Evolutionary conservation across 2,888 invertebrate genomes (phyloP), one percentile per base, ranked within the genome.

Genomic region (Pomacea canaliculata): DNA sequence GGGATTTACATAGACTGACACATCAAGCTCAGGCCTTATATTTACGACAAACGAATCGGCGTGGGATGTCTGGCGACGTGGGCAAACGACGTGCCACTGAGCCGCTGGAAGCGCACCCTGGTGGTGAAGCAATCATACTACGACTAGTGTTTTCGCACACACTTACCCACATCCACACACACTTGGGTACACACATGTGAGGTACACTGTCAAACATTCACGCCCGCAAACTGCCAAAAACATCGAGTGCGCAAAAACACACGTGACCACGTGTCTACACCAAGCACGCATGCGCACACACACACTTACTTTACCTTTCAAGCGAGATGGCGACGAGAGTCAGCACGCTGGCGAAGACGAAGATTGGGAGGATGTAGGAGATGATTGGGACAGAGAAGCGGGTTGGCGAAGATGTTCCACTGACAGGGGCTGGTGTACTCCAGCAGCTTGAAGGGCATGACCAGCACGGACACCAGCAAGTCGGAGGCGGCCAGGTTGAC

Each of bases 401-500:
- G 89, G 49, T 83, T 83, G 70, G 84, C 88, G 77, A 92, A 86
- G 60, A 91, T 84, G 70, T 89, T 87, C 89, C 90, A 89, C 12
- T 82, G 79, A 23, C 91, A 89, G 10, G 91, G 91, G 0, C 91
- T 90, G 18, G 90, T 89, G 77, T 91, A 89, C 81, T 92, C 92
- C 80, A 91, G 81, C 68, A 92, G 83, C 85, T 92, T 91, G 23
- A 91, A 84, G 0, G 92, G 92, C 83, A 91, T 87, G 12, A 91
- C 92, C 71, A 91, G 87, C 23, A 87, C 83, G 18, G 91, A 91
- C 23, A 92, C 91, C 37, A 92, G 83, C 63, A 91, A 87, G 82
- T 92, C 92, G 63, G 90, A 90, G 9, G 90, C 84, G 13, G 91
- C 91, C 77, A 92, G 82, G 77, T 91, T 91, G 71, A 91, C 90